Evolutionary conservation across 2,113 vertebrate species (phyloP), one percentile per base, ranked within the genome.

Genomic region (Bettongia penicillata): DNA sequence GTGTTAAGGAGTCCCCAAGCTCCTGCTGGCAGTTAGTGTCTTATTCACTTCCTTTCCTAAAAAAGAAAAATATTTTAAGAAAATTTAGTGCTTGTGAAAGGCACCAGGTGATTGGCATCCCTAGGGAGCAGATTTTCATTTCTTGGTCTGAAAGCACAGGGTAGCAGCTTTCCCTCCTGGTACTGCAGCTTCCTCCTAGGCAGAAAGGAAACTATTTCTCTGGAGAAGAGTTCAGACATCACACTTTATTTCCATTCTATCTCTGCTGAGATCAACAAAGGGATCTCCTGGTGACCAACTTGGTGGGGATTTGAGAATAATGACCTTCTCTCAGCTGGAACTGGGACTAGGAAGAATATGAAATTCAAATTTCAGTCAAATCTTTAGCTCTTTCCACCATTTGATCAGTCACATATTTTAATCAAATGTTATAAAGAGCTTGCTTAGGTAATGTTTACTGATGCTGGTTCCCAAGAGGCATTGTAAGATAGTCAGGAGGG

Each of bases 21-120:
- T 97, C 94, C 94, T 68, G 68, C 77, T 96, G 94, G 93, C 91
- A 95, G 77, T 95, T 43, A 8, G 49, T 97, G 92, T 96, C 96
- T 97, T 96, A 97, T 95, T 97, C 94, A 92, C 93, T 95, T 48
- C n/a, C 93, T 96, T 93, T 57, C 91, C 95, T 97, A 97, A 96
- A 96, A 97, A 68, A 93, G 77, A 94, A 96, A 96, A 96, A 95
- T 84, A 95, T 95, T 94, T 90, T 96, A 91, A 31, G 90, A 95
- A 96, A 96, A 96, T 94, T 77, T 47, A 95, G 91, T 93, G 53
- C 26, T 89, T 92, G 84, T 91, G 93, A 25, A 89, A 90, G 77
- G 91, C 47, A 57, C 68, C 93, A 49, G 68, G 68, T 84, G 37
- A 55, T 95, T 91, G 93, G 77, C 91, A 53, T 93, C 68, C 90